Percentiles rank a stretch among this genome's conserved stretches.
Evolutionary conservation across 2,888 invertebrate species (phyloP).

Genomic region (Drosophila ochracea): DNA sequence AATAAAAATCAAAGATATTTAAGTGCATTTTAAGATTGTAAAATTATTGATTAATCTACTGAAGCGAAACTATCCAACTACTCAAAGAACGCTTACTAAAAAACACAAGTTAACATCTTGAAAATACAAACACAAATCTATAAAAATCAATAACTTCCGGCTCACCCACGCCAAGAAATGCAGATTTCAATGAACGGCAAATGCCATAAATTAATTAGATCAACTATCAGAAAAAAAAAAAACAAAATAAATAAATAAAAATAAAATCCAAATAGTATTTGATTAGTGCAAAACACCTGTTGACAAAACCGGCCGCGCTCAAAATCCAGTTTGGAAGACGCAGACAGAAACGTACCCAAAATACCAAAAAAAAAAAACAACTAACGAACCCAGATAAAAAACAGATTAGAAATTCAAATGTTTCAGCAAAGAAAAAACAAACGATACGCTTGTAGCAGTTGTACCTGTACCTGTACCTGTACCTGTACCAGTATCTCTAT

Average conservation of each 20-base stretch:
- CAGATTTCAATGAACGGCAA: slow-evolving; percentile 45
- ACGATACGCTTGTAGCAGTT: slow-evolving; percentile 21
- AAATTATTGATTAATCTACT: background rate
- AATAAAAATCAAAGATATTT: background rate
- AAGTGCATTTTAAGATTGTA: rapidly evolving
- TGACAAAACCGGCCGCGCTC: slow-evolving; percentile 64
- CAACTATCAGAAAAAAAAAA: slow-evolving; percentile 55
- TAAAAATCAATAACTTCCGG: slow-evolving; percentile 45
- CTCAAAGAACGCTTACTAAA: background rate
- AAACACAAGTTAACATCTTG: background rate
- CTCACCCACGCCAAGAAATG: slow-evolving; percentile 49
- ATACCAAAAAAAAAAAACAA: slow-evolving; percentile 21
- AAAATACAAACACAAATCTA: slow-evolving; percentile 10
- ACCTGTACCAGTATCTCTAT: slow-evolving; percentile 9
- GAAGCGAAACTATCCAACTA: background rate
- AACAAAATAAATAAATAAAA: slow-evolving; percentile 6
- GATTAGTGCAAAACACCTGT: slow-evolving; percentile 81
- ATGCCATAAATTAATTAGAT: slow-evolving; percentile 72
- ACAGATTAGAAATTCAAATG: slow-evolving; percentile 79
- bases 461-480: background rate
- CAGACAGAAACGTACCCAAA: slow-evolving; percentile 39
- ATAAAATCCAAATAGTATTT: slow-evolving; percentile 36
- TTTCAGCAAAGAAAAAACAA: slow-evolving; percentile 33
- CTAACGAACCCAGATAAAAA: slow-evolving; percentile 60
- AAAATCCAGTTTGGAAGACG: slow-evolving; percentile 64